Evolutionary conservation across 2,888 invertebrate species (phyloP).

Genomic region (Meta bourneti): DNA sequence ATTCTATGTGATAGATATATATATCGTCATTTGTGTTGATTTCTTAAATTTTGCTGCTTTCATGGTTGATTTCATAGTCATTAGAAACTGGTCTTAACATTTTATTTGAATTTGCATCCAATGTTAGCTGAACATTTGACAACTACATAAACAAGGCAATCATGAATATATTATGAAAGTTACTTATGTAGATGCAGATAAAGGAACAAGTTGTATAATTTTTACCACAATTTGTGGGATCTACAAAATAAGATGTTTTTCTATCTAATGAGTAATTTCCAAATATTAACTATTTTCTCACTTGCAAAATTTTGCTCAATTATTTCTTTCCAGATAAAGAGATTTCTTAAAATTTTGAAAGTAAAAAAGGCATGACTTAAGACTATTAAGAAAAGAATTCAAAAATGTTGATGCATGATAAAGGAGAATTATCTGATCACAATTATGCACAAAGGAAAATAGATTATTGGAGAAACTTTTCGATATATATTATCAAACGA

Average conservation of each 20-base stretch:
- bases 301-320: neutral
- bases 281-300: neutral
- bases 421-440: no score
- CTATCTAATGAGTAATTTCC: neutral
- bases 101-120: neutral
- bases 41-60: slow-evolving; percentile 7
- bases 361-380: no score
- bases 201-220: neutral
- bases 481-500: no score
- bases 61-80: slow-evolving; percentile 12
- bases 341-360: neutral
- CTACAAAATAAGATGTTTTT: neutral
- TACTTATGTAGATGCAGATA: neutral
- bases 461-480: no score
- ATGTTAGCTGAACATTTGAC: no score
- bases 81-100: neutral
- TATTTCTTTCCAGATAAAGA: neutral
- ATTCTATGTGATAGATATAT: slow-evolving; percentile 23
- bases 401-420: no score
- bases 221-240: neutral
- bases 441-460: no score
- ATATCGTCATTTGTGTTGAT: slow-evolving; percentile 40
- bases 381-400: no score
- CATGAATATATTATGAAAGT: slow-evolving; percentile 7
- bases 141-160: slow-evolving; percentile 1